phyloP scores from a whole-genome alignment of 2,797 vertebrate species.

The Sebastolobus alascanus region DNA sequence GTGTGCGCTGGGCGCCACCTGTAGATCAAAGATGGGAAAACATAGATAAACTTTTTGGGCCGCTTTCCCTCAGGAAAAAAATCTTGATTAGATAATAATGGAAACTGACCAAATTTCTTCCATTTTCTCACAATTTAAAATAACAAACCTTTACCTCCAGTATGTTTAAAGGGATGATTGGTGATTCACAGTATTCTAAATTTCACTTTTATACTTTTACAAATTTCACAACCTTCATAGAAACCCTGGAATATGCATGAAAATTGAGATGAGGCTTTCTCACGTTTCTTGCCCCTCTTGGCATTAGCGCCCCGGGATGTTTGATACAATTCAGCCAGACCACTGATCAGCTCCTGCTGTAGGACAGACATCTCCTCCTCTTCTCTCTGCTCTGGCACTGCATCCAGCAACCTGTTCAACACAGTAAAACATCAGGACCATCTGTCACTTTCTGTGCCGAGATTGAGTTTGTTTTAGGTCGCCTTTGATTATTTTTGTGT shows the following conservation, averaged over 20 bases:
- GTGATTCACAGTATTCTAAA: background rate
- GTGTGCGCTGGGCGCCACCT: conserved; percentile 93
- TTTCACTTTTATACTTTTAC: background rate
- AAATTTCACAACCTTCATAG: background rate
- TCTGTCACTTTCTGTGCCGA: background rate
- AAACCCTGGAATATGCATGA: background rate
- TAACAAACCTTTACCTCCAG: background rate
- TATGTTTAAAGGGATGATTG: background rate
- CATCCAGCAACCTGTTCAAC: conserved; percentile 86
- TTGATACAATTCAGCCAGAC: conserved; percentile 91
- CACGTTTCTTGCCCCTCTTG: conserved; percentile 87
- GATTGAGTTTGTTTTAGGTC: background rate
- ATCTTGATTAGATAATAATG: background rate
- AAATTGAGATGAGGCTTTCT: conserved; percentile 29
- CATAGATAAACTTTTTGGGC: background rate
- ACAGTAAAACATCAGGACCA: background rate
- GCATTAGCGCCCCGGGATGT: conserved; percentile 71
- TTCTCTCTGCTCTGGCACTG: conserved; percentile 70
- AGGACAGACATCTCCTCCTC: conserved; percentile 71
- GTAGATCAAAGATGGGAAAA: conserved; percentile 31
- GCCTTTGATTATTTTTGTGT: background rate
- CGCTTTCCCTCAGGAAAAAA: background rate
- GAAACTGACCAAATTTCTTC: background rate
- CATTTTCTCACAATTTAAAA: background rate
- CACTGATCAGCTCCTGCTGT: conserved; percentile 85